phyloP scores from a whole-genome alignment of 2,113 vertebrate genomes.

The Macaca fascicularis region T2T-MFA8v1.1 NC_088381.1:44982001-44982500 shows the following conservation, averaged over 20 bases:
- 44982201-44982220: conserved; percentile 22
- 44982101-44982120: background rate
- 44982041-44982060: background rate
- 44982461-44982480: background rate
- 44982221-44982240: conserved; percentile 71
- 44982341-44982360: conserved; percentile 6
- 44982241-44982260: conserved; percentile 46
- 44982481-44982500: background rate
- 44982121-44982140: background rate
- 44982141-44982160: background rate
- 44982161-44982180: background rate
- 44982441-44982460: background rate
- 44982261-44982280: conserved; percentile 39
- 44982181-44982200: background rate
- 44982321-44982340: conserved; percentile 15
- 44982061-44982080: background rate
- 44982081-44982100: background rate
- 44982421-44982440: background rate
- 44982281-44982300: conserved; percentile 75
- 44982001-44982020: too few relatives aligned
- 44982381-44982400: background rate
- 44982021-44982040: background rate
- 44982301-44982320: conserved; percentile 68
- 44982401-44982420: background rate
- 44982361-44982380: background rate